phyloP scores from a whole-genome alignment of 2,113 vertebrate genomes.

The Esox niger region DNA sequence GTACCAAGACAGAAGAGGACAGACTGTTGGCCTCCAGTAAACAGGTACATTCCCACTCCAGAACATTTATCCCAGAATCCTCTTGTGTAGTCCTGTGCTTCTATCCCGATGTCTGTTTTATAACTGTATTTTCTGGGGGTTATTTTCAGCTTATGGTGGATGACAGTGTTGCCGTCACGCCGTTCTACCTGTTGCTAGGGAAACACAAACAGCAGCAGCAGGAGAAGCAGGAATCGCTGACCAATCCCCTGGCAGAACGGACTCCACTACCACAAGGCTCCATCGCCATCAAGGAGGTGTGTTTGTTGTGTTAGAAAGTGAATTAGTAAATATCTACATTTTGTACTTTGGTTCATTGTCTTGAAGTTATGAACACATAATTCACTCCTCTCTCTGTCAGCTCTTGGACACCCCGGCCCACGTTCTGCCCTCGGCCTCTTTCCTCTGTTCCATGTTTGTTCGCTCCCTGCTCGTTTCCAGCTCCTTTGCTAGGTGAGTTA shows the following conservation, averaged over 20 bases:
- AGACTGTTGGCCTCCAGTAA: conserved; percentile 80
- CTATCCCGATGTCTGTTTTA: neutral
- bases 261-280: conserved; percentile 69
- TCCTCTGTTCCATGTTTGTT: conserved; percentile 87
- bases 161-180: conserved; percentile 83
- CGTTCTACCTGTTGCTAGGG: conserved; percentile 86
- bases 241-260: conserved; percentile 38
- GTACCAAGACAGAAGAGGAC: conserved; percentile 80
- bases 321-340: too few species aligned
- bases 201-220: conserved; percentile 73
- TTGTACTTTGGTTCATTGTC: neutral
- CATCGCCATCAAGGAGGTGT: conserved; percentile 81
- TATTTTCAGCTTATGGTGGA: conserved; percentile 79
- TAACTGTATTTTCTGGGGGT: too few species aligned
- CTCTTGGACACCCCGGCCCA: conserved; percentile 92
- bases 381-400: conserved; percentile 55
- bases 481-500: conserved; percentile 54
- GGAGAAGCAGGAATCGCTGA: conserved; percentile 30
- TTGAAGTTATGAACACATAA: neutral
- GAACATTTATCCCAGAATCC: neutral
- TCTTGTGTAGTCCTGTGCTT: neutral
- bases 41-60: conserved; percentile 72
- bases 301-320: conserved; percentile 27
- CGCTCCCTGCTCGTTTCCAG: conserved; percentile 83
- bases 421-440: conserved; percentile 85